Evolutionary conservation across 2,113 vertebrate species (phyloP).

Genomic region (Galemys pyrenaicus): DNA sequence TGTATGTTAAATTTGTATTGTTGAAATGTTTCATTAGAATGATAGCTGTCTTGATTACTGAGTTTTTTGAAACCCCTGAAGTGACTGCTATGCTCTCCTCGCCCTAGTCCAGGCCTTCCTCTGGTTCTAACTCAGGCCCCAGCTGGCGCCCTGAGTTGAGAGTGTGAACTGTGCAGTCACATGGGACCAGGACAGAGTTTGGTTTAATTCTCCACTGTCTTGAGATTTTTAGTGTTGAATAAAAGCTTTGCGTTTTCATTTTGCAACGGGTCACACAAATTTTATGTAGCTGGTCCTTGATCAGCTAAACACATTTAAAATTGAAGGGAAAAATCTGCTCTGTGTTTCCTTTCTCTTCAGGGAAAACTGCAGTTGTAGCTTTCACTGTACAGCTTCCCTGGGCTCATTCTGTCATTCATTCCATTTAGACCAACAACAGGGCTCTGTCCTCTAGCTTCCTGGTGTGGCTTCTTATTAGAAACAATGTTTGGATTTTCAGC

Average conservation of each 20-base stretch:
- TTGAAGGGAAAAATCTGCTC: not conserved
- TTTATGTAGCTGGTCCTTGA: not conserved
- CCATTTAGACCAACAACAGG: conserved; percentile 19
- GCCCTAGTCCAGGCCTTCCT: not conserved
- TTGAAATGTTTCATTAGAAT: not conserved
- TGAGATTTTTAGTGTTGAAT: not conserved
- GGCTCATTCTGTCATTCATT: conserved; percentile 46
- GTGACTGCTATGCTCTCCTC: not conserved
- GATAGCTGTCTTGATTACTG: not conserved
- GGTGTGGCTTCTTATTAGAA: not conserved
- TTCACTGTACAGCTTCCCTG: not conserved
- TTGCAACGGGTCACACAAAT: not conserved
- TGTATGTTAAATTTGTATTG: not conserved
- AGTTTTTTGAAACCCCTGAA: not conserved
- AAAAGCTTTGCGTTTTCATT: conserved; percentile 17
- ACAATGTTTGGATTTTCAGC: conserved; percentile 20
- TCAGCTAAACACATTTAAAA: conserved; percentile 28
- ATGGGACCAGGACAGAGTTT: not conserved
- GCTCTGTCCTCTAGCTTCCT: conserved; percentile 41
- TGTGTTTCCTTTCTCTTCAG: conserved; percentile 30
- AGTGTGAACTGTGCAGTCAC: not conserved
- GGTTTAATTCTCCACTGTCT: not conserved
- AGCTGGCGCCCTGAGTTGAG: not conserved
- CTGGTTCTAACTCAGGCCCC: not conserved
- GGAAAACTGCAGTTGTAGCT: not conserved